phyloP scores from a whole-genome alignment of 2,797 vertebrate species.

The Ataeniobius toweri region DNA sequence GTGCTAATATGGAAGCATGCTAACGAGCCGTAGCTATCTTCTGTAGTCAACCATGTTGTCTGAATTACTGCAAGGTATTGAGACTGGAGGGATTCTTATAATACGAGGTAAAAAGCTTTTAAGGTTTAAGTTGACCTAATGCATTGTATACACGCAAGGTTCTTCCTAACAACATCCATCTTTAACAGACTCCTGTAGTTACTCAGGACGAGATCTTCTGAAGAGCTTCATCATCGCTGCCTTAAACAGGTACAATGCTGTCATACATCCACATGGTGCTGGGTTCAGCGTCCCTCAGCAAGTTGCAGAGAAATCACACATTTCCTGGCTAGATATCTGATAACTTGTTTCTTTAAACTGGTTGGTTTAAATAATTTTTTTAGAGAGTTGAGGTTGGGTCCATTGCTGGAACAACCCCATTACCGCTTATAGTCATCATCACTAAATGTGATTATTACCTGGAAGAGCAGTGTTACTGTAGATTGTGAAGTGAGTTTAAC shows the following conservation, averaged over 20 bases:
- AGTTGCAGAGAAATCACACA: not conserved
- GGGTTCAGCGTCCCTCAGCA: not conserved
- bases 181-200: constrained; percentile 72
- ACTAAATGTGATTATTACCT: too few species aligned
- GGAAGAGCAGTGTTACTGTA: too few species aligned
- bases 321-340: not conserved
- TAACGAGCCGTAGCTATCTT: constrained; percentile 50
- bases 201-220: constrained; percentile 76
- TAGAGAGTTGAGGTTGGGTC: not conserved
- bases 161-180: too few species aligned
- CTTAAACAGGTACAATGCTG: constrained; percentile 69
- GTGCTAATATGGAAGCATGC: constrained; percentile 25
- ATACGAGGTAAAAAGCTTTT: constrained; percentile 72
- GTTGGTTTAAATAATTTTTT: not conserved
- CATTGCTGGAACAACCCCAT: not conserved
- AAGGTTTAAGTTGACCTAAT: not conserved
- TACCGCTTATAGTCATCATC: too few species aligned
- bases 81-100: constrained; percentile 75
- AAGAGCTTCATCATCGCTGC: constrained; percentile 78
- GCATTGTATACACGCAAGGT: not conserved
- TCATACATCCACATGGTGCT: not conserved
- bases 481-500: too few species aligned
- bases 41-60: constrained; percentile 69
- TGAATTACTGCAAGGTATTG: constrained; percentile 74
- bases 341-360: not conserved